Percentiles rank a stretch among this genome's conserved stretches.
These are phyloP conservation scores for Bembecia ichneumoniformis DNA, from an alignment of 2,888 invertebrate species.

Conservation along the genomic window DNA sequence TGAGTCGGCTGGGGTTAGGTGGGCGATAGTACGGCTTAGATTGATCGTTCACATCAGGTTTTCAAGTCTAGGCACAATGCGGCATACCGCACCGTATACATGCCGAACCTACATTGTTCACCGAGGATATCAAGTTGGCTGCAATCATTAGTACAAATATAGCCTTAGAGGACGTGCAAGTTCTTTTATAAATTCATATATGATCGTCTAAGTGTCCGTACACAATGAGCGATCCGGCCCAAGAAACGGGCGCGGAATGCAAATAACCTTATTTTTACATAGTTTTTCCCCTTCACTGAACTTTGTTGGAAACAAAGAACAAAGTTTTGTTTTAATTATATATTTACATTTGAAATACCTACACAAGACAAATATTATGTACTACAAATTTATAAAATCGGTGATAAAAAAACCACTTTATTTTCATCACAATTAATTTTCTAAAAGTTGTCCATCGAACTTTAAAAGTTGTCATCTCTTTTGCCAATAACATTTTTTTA, in stretches of 20 bases:
- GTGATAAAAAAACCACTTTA: background rate
- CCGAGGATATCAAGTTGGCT: background rate
- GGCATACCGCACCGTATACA: too few relatives aligned
- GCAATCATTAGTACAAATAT: background rate
- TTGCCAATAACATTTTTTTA: too few relatives aligned
- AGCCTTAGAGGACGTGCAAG: background rate
- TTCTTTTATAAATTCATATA: conserved; percentile 24
- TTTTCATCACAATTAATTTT: too few relatives aligned
- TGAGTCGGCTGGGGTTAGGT: too few relatives aligned
- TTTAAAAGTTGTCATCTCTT: too few relatives aligned
- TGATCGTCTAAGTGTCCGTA: conserved; percentile 24
- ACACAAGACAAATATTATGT: background rate
- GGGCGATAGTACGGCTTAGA: too few relatives aligned
- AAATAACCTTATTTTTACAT: conserved; percentile 31
- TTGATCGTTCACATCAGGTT: too few relatives aligned
- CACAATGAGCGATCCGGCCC: conserved; percentile 20
- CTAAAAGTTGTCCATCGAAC: too few relatives aligned
- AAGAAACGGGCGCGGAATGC: conserved; percentile 20
- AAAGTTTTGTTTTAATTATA: background rate
- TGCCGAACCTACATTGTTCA: background rate
- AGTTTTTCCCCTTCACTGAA: conserved; percentile 25
- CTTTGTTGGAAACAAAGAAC: conserved; percentile 6
- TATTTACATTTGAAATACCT: background rate
- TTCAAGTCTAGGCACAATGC: too few relatives aligned
- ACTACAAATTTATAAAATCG: background rate